Base-by-base conservation (phyloP, 2,113 vertebrate genomes). In the Thalassoma bifasciatum region DNA sequence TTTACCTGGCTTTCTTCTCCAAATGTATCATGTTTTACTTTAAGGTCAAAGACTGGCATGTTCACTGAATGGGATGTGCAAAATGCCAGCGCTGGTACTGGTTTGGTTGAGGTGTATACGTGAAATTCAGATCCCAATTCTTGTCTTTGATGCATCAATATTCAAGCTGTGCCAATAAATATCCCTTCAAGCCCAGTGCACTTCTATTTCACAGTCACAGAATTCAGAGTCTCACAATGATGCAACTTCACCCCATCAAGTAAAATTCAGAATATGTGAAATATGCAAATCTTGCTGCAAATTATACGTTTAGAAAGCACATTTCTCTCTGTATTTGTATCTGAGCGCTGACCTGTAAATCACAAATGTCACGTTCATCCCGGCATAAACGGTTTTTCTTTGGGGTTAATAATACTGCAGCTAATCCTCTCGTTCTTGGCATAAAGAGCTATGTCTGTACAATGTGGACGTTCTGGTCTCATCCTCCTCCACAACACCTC, bases 401-500 rank as follows among this genome's bases (percentile, higher is more conserved):
- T n/a, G 8, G 46, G 46, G 46, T 21, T 21, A 60, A 79, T 64
- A 73, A 71, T 56, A 54, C 65, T n/a, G 26, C 44, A 54, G 51
- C 40, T 71, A 63, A 80, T 77, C 72, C 61, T 49, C 3, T 10
- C 23, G 66, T 44, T 66, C 50, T 67, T 68, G 63, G 30, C 44
- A 46, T 30, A 12, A 60, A 63, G 24, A 19, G 50, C 19, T 44
- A 8, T 65, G 38, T 26, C 44, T 46, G 14, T 17, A 46, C 44
- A 17, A 19, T 19, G 17, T 46, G 17, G 14, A 46, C 34, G 26
- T 37, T 74, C 44, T 63, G n/a, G 46, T 65, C 47, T 52, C 72
- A 34, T 78, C 71, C 83, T 73, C 81, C 74, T 65, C 68, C 69
- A 72, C 57, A 84, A 60, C 68, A 72, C 78, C 56, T 82, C 64